Base-by-base conservation (phyloP, 2,888 invertebrate species). In the Apodemia hepburni region DNA sequence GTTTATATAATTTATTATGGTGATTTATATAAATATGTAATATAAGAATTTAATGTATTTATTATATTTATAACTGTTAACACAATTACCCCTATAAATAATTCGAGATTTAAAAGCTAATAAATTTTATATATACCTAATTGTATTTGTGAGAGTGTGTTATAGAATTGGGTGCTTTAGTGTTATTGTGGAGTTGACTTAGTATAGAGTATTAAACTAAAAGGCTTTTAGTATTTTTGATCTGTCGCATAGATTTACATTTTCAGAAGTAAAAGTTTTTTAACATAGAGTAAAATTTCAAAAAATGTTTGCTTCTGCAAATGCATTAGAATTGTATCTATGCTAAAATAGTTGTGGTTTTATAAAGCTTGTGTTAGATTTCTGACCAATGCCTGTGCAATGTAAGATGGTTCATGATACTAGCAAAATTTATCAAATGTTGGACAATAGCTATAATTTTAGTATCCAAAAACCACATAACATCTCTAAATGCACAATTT, bases 81-180 rank as follows among this genome's bases (percentile, higher is more conserved):
- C 22, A 51, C 22, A 22, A 51, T 11, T 12, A 51, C 12, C 15
- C 54, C 27, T 54, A 12, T 22, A 15, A 27, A 6, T 51, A 27
- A 12, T 11, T 22, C 54, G 18, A 27, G 15, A 17, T 47, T 27
- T 15, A 22, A 29, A 27, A 57, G 27, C 27, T 29, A 57, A 57
- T 15, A 22, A 11, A 12, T 57, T 57, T 57, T 29, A 27, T 57
- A 27, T 57, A 57, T 57, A 57, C 22, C 6, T 57, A 27, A 57
- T 57, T 57, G 22, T 51, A 51, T 22, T 18, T n/a, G 54, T 57
- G 54, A 57, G n/a, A 57, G 27, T 57, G 54, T 27, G 22, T 54
- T 47, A 29, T 58, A 62, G 62, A 22, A 45, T 49, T 35, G 58
- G 62, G 62, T 62, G 62, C 62, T 62, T 62, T 62, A 62, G 62